These are phyloP conservation scores for Scortum barcoo DNA, from an alignment of 2,113 vertebrate genomes.

Conservation along the genomic window DNA sequence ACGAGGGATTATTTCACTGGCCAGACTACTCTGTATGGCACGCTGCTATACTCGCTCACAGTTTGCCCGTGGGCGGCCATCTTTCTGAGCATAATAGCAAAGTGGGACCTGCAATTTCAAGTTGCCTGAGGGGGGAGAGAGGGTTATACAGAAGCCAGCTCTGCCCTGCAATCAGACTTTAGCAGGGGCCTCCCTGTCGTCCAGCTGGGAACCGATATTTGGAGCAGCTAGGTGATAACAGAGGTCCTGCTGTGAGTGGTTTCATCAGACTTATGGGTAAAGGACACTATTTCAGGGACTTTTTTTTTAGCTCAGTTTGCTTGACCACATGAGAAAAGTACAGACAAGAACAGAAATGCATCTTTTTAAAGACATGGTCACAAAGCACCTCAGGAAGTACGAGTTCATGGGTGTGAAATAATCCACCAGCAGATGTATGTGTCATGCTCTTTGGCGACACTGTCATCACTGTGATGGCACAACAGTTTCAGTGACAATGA, in stretches of 20 bases:
- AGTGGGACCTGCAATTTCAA: constrained; percentile 51
- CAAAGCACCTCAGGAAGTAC: not conserved
- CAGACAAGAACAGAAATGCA: not conserved
- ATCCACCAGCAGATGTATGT: not conserved
- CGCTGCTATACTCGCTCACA: constrained; percentile 19
- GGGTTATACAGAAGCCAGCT: not conserved
- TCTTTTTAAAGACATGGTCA: not conserved
- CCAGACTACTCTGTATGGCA: constrained; percentile 39
- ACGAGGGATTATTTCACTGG: constrained; percentile 43
- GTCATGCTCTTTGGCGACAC: not conserved
- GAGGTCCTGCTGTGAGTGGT: constrained; percentile 15
- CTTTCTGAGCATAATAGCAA: constrained; percentile 40
- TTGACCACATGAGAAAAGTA: not conserved
- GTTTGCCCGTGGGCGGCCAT: constrained; percentile 42
- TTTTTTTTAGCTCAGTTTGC: not conserved
- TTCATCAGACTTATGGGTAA: constrained; percentile 17
- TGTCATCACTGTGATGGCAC: not conserved
- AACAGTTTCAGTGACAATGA: not conserved
- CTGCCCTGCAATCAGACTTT: constrained; percentile 29
- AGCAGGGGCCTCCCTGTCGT: constrained; percentile 17
- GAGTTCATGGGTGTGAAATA: not conserved
- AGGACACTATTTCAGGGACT: not conserved
- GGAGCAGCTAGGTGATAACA: not conserved
- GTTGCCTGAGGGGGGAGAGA: constrained; percentile 21
- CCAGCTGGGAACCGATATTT: constrained; percentile 22